A percentile compares a stretch with the other conserved stretches of the same genome.
Evolutionary conservation across 2,797 vertebrate genomes (phyloP).

Genomic region (Macropodus opercularis): DNA sequence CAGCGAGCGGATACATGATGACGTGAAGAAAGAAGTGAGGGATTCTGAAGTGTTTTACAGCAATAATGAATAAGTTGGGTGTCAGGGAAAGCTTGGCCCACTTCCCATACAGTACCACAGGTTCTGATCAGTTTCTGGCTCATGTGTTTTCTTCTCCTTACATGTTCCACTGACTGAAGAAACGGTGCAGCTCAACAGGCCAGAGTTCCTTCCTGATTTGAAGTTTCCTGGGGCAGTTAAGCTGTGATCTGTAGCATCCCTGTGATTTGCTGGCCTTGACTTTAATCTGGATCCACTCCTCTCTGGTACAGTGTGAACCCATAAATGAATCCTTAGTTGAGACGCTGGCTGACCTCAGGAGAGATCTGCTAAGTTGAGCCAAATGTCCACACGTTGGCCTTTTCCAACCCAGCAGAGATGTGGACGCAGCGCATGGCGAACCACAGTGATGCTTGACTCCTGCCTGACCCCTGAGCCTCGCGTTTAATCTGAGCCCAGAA

Average conservation of each 20-base stretch:
- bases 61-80: not conserved
- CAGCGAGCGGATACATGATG: too few relatives aligned
- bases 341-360: slow-evolving; percentile 6
- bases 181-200: not conserved
- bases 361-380: not conserved
- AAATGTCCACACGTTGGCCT: slow-evolving; percentile 27
- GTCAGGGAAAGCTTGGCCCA: not conserved
- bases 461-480: slow-evolving; percentile 37
- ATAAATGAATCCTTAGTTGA: not conserved
- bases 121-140: not conserved
- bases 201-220: slow-evolving; percentile 11
- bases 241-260: not conserved
- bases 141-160: not conserved
- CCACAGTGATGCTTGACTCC: slow-evolving; percentile 39
- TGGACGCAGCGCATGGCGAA: not conserved
- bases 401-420: slow-evolving; percentile 23
- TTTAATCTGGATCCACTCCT: slow-evolving; percentile 11
- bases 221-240: slow-evolving; percentile 7
- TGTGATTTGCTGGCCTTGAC: not conserved
- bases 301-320: slow-evolving; percentile 7
- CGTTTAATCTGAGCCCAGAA: slow-evolving; percentile 51
- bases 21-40: not conserved
- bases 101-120: not conserved
- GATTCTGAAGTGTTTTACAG: not conserved
- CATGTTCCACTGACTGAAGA: not conserved